Evolutionary conservation across 2,113 vertebrate species (phyloP).

Genomic region (Tilapia sparmanii): DNA sequence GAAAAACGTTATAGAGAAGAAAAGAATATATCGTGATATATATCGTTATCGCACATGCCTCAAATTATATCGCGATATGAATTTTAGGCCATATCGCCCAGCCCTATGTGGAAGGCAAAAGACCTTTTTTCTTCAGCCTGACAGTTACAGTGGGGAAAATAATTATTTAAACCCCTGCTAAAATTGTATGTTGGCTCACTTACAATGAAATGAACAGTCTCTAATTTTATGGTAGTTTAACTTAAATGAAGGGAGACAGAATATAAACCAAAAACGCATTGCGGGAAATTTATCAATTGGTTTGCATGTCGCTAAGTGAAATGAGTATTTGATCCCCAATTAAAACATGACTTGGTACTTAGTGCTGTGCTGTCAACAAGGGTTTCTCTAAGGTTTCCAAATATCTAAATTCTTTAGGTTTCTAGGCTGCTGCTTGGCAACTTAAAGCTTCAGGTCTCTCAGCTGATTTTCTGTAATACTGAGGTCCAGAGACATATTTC

Average conservation of each 20-base stretch:
- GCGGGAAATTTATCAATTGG: background rate
- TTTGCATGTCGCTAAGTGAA: background rate
- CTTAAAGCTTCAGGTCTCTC: background rate
- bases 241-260: background rate
- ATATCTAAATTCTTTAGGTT: background rate
- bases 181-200: background rate
- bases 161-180: background rate
- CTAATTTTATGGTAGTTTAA: background rate
- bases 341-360: background rate
- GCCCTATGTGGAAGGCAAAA: fast-evolving
- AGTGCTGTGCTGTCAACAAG: background rate
- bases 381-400: background rate
- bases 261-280: background rate
- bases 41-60: no score
- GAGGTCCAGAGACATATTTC: background rate
- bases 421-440: background rate
- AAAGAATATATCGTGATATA: no score
- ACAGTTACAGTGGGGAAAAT: background rate
- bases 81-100: no score
- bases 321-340: background rate
- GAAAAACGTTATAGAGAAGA: no score
- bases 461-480: background rate
- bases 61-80: no score
- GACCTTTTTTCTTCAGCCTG: background rate
- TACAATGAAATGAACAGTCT: background rate